Base-by-base conservation (phyloP, 1,140 invertebrate genomes). In the Mylabris phalerata region DNA sequence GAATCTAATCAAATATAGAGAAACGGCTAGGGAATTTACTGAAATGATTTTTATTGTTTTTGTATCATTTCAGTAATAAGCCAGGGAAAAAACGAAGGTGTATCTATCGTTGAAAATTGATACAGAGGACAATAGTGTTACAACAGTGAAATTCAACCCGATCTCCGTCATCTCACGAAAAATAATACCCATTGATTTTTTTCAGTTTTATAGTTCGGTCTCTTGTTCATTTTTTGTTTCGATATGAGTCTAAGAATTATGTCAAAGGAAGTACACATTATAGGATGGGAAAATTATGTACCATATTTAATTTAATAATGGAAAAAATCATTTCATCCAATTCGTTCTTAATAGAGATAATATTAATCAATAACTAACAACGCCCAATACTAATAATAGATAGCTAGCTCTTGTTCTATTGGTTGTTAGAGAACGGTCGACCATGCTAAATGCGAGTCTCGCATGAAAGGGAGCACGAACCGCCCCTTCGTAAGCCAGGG, bases 231-330 rank as follows among this genome's bases (percentile, higher is more conserved):
- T 47, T 38, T 5, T 55, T 47, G 11, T 55, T 55, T 47, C 32
- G 19, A 19, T 32, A 7, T 32, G 27, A 4, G 27, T 32, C 0
- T 32, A 32, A 32, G 32, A 32, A 32, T 32, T 32, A 32, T 32
- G 32, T 32, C 7, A 32, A 55, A 57, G 59, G 59, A 61, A 61
- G 59, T 61, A 47, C 59, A 55, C 54, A 41, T 55, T 52, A 51
- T 26, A 61, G 59, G 54, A 54, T 61, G 59, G 43, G 59, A 61
- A 61, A 42, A 42, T 42, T 42, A 10, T 42, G 41, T 42, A 10
- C 41, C 4, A 42, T 4, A 10, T 42, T n/a, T 42, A 32, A 32
- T 42, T 42, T 42, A n/a, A 42, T n/a, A 42, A 42, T 10, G 10
- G 4, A 42, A 7, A 42, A 42, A 42, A 42, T 40, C 10, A 40